phyloP scores from a whole-genome alignment of 2,113 vertebrate genomes.

The Anhinga rufa region DNA sequence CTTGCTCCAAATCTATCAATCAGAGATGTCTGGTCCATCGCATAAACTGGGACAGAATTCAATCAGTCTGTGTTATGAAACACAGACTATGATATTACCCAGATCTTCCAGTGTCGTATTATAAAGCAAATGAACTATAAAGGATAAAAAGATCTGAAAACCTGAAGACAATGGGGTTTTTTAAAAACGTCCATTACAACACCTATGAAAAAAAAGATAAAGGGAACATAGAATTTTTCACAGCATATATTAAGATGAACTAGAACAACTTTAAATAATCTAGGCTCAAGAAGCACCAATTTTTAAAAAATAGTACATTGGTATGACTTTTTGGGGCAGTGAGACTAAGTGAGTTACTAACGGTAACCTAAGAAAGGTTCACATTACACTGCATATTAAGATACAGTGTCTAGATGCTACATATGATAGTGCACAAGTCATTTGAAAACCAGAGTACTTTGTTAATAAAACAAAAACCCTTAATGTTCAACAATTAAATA shows the following conservation, averaged over 20 bases:
- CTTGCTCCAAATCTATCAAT: slow-evolving; percentile 19
- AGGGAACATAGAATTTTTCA: not conserved
- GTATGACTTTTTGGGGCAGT: not conserved
- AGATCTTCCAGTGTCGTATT: not conserved
- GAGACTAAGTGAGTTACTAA: not conserved
- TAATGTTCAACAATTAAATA: not conserved
- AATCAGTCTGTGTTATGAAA: not conserved
- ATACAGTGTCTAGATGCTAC: not conserved
- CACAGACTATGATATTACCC: not conserved
- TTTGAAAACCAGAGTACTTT: not conserved
- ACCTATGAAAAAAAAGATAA: not conserved
- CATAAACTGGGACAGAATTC: not conserved
- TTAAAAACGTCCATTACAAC: not conserved
- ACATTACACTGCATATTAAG: not conserved
- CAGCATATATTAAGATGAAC: not conserved
- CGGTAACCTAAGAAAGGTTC: not conserved
- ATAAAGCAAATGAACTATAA: not conserved
- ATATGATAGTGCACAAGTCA: not conserved
- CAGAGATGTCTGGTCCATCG: not conserved
- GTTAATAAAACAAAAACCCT: not conserved
- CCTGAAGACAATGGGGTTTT: not conserved
- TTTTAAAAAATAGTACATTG: not conserved
- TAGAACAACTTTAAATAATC: not conserved
- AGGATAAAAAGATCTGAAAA: not conserved
- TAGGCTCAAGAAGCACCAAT: not conserved